Evolutionary conservation across 2,113 vertebrate genomes (phyloP).

Genomic region (Gopherus flavomarginatus): DNA sequence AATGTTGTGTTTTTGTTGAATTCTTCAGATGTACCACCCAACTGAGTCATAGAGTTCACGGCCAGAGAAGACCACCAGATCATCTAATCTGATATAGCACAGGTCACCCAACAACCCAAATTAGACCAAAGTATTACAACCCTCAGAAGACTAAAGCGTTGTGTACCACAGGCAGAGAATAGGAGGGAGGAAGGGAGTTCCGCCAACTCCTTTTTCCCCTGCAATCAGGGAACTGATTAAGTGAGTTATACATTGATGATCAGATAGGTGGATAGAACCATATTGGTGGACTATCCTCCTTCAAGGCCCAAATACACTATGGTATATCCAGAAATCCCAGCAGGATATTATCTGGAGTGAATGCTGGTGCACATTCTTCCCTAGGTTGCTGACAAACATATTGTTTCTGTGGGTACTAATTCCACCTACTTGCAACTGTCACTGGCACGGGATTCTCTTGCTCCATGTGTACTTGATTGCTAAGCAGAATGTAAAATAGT

Average conservation of each 20-base stretch:
- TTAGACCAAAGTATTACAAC: background rate
- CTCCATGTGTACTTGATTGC: fast-evolving
- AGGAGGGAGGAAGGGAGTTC: background rate
- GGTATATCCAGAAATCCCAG: background rate
- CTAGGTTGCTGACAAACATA: fast-evolving
- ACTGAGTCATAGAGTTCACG: background rate
- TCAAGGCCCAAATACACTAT: background rate
- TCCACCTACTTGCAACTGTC: background rate
- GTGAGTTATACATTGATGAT: background rate
- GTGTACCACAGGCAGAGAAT: background rate
- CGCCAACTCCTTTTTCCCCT: background rate
- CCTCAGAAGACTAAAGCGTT: background rate
- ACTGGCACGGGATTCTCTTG: fast-evolving
- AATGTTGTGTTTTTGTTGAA: background rate
- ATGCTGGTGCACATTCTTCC: background rate
- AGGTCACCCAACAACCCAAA: background rate
- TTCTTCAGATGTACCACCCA: background rate
- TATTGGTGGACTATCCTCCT: background rate
- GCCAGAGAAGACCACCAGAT: background rate
- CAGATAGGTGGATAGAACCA: background rate
- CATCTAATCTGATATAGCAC: background rate
- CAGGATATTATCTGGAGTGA: background rate
- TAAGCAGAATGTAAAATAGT: background rate
- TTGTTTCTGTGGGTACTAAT: background rate
- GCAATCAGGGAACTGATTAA: background rate